phyloP scores from a whole-genome alignment of 2,888 invertebrate species.

The Hipparchia semele region DNA sequence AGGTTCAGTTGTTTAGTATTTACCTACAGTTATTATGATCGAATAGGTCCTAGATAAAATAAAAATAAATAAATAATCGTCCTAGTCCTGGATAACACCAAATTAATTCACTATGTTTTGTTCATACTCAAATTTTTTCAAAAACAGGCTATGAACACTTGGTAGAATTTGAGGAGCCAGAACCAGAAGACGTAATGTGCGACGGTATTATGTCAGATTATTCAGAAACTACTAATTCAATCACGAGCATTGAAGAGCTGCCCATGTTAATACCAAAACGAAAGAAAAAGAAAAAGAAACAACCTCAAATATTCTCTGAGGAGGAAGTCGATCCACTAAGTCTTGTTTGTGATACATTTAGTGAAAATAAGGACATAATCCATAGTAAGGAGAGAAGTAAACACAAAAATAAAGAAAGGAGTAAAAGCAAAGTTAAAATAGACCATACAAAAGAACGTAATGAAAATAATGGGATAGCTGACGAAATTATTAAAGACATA shows the following conservation, averaged over 20 bases:
- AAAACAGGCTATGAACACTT: conserved; percentile 75
- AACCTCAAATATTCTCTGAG: conserved; percentile 42
- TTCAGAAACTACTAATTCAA: conserved; percentile 51
- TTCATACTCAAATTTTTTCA: background rate
- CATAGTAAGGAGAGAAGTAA: conserved; percentile 65
- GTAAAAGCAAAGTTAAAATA: conserved; percentile 47
- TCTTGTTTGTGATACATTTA: conserved; percentile 36
- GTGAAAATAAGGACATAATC: conserved; percentile 54
- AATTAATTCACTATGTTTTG: too few relatives aligned
- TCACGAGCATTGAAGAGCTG: conserved; percentile 46
- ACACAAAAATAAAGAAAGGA: conserved; percentile 56
- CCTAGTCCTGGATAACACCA: too few relatives aligned
- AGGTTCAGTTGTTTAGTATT: too few relatives aligned
- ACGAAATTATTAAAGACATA: conserved; percentile 40
- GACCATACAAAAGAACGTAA: conserved; percentile 38
- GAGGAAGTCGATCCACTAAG: conserved; percentile 67
- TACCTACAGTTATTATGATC: too few relatives aligned
- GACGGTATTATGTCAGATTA: conserved; percentile 50
- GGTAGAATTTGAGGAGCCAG: conserved; percentile 66
- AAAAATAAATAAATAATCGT: too few relatives aligned
- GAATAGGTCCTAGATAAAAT: too few relatives aligned
- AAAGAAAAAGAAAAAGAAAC: conserved; percentile 56
- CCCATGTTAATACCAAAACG: conserved; percentile 38
- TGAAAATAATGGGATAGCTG: conserved; percentile 36
- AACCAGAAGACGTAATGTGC: conserved; percentile 54